Evolutionary conservation across 2,888 invertebrate species (phyloP).

Genomic region (Scaptomyza parva): DNA sequence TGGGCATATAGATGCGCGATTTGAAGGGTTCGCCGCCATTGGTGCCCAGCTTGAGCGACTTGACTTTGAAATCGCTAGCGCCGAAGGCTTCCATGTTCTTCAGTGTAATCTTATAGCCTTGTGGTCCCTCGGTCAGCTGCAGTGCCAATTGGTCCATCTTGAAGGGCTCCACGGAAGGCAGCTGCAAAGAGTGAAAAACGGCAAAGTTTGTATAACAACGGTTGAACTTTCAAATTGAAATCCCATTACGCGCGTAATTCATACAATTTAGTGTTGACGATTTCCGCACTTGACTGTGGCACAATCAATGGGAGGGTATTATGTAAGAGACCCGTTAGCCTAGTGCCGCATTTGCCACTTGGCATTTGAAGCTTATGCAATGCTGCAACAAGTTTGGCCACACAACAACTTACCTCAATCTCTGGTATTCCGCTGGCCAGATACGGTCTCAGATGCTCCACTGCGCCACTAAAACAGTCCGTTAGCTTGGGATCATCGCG

Average conservation of each 20-base stretch:
- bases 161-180: constrained; percentile 89
- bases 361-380: constrained; percentile 55
- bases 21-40: constrained; percentile 88
- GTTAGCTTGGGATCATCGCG: constrained; percentile 87
- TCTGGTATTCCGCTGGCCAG: constrained; percentile 88
- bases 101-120: constrained; percentile 87
- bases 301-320: constrained; percentile 28
- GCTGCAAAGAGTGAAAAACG: constrained; percentile 60
- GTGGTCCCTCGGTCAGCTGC: constrained; percentile 86
- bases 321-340: constrained; percentile 48
- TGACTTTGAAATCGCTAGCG: constrained; percentile 88
- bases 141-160: constrained; percentile 87
- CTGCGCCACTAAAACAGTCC: constrained; percentile 86
- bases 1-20: constrained; percentile 88
- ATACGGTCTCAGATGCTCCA: constrained; percentile 87
- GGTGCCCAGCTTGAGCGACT: constrained; percentile 86
- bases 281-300: constrained; percentile 47
- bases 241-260: neutral
- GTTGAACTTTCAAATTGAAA: constrained; percentile 8
- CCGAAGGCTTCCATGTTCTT: constrained; percentile 88
- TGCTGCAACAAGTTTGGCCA: constrained; percentile 54
- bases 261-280: constrained; percentile 12
- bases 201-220: neutral
- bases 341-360: constrained; percentile 33
- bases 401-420: constrained; percentile 85